Evolutionary conservation across 2,888 invertebrate genomes (phyloP), one percentile per base, ranked within the genome.

Genomic region (Orthonychiurus folsomi): DNA sequence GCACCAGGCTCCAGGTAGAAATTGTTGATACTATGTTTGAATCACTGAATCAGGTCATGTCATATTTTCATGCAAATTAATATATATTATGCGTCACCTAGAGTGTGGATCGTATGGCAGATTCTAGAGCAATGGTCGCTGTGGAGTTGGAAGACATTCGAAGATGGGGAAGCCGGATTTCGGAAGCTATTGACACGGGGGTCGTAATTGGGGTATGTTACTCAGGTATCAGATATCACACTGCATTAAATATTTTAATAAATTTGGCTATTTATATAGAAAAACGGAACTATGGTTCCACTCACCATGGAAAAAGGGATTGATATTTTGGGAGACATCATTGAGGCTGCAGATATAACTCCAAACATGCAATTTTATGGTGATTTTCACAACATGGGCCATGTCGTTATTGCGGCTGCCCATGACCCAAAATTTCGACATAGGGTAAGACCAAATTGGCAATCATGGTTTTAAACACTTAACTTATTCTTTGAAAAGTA

Each of bases 391-490:
- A 91, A 91, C 77, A 81, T 86, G 79, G 89, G 89, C 0, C 91
- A 91, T 74, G 83, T 88, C 2, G 81, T 88, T 74, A 83, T 90
- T 66, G 84, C 88, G 0, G 86, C 84, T 75, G 78, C 84, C 2
- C 90, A 91, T 74, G 91, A 92, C 76, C 89, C 90, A 0, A 88
- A 89, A 76, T 84, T 86, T 74, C 80, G 85, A 63, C 84, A 86
- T 75, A 76, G 86, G 80, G 86, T 86, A 75, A 78, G 78, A 74
- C n/a, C 5, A n/a, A 15, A 48, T n/a, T n/a, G n/a, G n/a, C 25
- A 21, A 27, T 24, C 18, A 18, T 20, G n/a, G 12, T 5, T 50
- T 27, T 18, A 12, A 21, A 25, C 9, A 26, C 9, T 12, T 21
- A 15, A 26, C 15, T 56, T 25, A 24, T 26, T 9, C 20, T 56